Base-by-base conservation (phyloP, 2,888 invertebrate genomes). In the Xylocampa areola region DNA sequence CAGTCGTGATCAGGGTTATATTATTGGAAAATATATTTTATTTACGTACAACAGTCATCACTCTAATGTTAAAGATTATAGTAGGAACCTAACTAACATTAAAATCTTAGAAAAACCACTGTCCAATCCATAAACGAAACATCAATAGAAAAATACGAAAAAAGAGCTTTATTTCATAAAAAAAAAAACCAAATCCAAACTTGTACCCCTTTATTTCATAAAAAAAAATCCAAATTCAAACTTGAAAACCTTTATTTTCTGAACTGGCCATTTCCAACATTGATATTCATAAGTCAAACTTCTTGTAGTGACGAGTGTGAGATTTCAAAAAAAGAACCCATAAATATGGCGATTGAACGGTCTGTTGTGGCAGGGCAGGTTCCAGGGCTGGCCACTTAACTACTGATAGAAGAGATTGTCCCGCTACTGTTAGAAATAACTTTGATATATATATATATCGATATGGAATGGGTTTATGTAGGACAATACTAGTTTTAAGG, bases 311-410 rank as follows among this genome's bases (percentile, higher is more conserved):
- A 36, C 37, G 30, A 33, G 49, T 40, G 40, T 37, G 44, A 52
- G 57, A 66, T 66, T 66, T 69, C 16, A 64, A 69, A 66, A 66
- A 66, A 69, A 27, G 66, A 69, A 69, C 69, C 23, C 36, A 13
- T 36, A 29, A 36, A 47, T 39, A 52, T 61, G 45, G 32, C 62
- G 63, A 32, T 62, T 61, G 49, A 48, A 54, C 16, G 41, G 29
- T 43, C 45, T 81, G 88, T 91, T 91, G 89, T 83, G 90, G 90
- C 79, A 88, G 91, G 90, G 87, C 66, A 66, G 57, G 66, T 51
- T 66, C 51, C 6, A 66, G 66, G 66, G 66, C 10, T 64, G 59
- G n/a, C 43, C 13, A n/a, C 10, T 30, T 13, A 13, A 1, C 13
- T 27, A 6, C 14, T 27, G 8, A 8, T 41, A 14, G 16, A 25